Evolutionary conservation across 2,888 invertebrate genomes (phyloP), one percentile per base, ranked within the genome.

Genomic region (Trissolcus japonicus): DNA sequence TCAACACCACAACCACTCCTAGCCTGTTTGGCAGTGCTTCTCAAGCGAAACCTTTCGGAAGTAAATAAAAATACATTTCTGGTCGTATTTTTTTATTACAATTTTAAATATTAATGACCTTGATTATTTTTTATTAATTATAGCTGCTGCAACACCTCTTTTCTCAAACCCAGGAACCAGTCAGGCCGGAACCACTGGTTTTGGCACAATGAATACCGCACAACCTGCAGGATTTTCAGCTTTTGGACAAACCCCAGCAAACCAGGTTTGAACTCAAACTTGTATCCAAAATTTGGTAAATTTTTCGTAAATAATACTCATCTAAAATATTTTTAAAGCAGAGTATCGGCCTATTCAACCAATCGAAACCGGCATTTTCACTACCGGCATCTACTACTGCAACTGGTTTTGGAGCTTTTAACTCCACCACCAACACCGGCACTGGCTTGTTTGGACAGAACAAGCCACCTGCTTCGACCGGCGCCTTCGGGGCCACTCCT

Each of bases 381-480:
- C 83, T 86, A 19, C 85, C 87, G 3, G 78, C 86, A 4, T 84
- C 88, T 1, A 86, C 82, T 65, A 85, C 91, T 2, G 83, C 86
- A 1, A 88, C 90, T 1, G 90, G 88, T 11, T 91, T 91, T 81
- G 89, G 88, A 11, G 62, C 82, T 41, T 81, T 88, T 1, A 91
- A 91, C 78, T 90, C 90, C 1, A 87, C 86, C 57, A 76, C 86
- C 3, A 78, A 86, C 2, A 81, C 85, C 16, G 80, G 90, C 89
- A 53, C 88, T 89, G 2, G 90, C 91, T 79, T 86, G 0, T 93
- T 93, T 82, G 90, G 90, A 1, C 78, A 78, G 40, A 88, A 89
- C 13, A 89, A 91, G 1, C 90, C 90, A 25, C 88, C 89, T 0
- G 81, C 89, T 21, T 7, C 51, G 2, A 86, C 89, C 0, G 87